Base-by-base conservation (phyloP, 2,113 vertebrate species). In the Petrocephalus zakoni region DNA sequence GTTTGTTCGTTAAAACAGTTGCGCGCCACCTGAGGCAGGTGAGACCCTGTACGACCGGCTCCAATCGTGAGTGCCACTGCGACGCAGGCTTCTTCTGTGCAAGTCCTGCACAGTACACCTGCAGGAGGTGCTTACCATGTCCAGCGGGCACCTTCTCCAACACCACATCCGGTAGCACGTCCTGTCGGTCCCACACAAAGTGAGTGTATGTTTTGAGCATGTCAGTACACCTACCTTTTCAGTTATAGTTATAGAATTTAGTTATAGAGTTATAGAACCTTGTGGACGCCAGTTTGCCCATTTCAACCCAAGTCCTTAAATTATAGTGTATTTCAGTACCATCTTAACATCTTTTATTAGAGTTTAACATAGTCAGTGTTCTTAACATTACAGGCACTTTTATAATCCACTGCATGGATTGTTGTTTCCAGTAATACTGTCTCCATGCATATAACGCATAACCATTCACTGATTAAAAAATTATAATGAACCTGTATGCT, bases 71-170 rank as follows among this genome's bases (percentile, higher is more conserved):
- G 0, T 92, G 92, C 83, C 25, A 58, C 56, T 92, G 92, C 58
- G 72, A 90, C 10, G 51, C 78, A 5, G 92, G 92, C 2, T 90
- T 78, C 86, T 91, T 52, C 89, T 92, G 92, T 25, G 2, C 5
- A 0, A 52, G 10, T 8, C 1, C 47, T 21, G 82, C 7, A 5
- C 52, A 42, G 19, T 29, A 56, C 0, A n/a, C 19, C 86, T 92
- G 92, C 82, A 34, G 90, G 52, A 68, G 75, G 29, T 92, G 92
- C 51, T 0, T 21, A n/a, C 81, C 85, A 0, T 92, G 92, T 29
- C 11, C 2, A 17, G 10, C 0, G 0, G 90, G 90, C 56, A 89
- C 90, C 25, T 92, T 92, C 90, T 89, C 89, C 81, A 88, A 4
- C 13, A 10, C 6, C 6, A 0, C 81, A 0, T 91, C 91, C 17